Conservation (phyloP, 1,140 invertebrate species). For the Goniozus legneri region DNA sequence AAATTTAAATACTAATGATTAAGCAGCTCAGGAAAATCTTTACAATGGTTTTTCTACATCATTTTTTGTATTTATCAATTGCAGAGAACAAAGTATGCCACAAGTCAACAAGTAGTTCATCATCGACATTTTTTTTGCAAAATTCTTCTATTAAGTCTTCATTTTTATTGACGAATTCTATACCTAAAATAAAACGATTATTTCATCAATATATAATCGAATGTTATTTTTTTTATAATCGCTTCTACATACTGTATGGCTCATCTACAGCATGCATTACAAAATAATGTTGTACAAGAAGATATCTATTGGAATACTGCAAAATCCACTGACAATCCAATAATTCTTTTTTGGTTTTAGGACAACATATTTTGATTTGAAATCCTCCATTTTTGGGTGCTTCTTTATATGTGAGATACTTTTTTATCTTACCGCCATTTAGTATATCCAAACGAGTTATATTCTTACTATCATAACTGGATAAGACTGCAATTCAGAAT, state of each 20-base stretch:
- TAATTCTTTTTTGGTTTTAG: neutral
- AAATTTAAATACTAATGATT: too few relatives aligned
- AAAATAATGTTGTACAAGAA: slow-evolving; percentile 19
- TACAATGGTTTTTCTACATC: neutral
- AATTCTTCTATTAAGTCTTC: slow-evolving; percentile 10
- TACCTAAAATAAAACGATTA: slow-evolving; percentile 12
- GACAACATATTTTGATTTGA: slow-evolving; percentile 11
- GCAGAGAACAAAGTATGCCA: slow-evolving; percentile 11
- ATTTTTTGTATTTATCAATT: slow-evolving; percentile 9
- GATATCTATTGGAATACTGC: slow-evolving; percentile 11
- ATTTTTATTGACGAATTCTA: slow-evolving; percentile 14
- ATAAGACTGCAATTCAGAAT: slow-evolving; percentile 16
- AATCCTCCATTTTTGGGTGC: slow-evolving; percentile 16
- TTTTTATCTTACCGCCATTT: slow-evolving; percentile 1
- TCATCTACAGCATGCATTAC: slow-evolving; percentile 8
- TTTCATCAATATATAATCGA: neutral
- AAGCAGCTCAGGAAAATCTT: too few relatives aligned
- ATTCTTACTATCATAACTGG: slow-evolving; percentile 18
- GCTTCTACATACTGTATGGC: slow-evolving; percentile 11
- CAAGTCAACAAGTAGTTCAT: neutral
- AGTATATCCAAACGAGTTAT: slow-evolving; percentile 13
- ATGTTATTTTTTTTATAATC: neutral
- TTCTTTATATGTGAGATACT: slow-evolving; percentile 10
- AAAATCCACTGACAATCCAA: slow-evolving; percentile 22
- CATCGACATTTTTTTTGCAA: neutral